Evolutionary conservation across 2,113 vertebrate species (phyloP), one percentile per base, ranked within the genome.

Genomic region (Ammospiza caudacuta): DNA sequence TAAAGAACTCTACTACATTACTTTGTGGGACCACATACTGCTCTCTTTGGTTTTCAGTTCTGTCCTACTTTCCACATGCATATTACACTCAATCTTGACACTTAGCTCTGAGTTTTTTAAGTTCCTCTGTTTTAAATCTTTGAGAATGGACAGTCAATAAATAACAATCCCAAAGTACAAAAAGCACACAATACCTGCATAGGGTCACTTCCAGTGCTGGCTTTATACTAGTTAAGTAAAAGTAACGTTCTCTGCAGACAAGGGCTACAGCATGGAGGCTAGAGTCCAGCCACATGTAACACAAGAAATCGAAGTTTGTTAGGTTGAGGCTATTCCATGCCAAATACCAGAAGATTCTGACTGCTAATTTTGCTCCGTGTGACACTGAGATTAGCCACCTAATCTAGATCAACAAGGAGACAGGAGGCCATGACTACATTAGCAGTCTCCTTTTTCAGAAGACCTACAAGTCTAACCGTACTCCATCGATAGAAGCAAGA

Each of bases 271-370:
- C 52, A 79, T 19, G 54, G 41, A 89, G 44, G 21, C 49, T 87
- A 12, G 94, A 95, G 79, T 97, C 68, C 91, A 95, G 91, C 49
- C 87, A 92, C 87, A 68, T 8, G 21, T 15, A 73, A 64, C 2
- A 4, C 22, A 82, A 16, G 25, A 79, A 86, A 82, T 51, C 15
- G 5, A 90, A 93, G 83, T 74, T 87, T 46, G 61, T 39, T 18
- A 73, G 7, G 11, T 49, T 24, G 14, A 84, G 31, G 8, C 14
- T 75, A 16, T 43, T 39, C 33, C n/a, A 35, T 37, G 16, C 9
- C 57, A 77, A 81, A n/a, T 5, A 51, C 2, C 13, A 35, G 39
- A 15, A 44, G 55, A 83, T 67, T 68, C 18, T 24, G 13, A 63
- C 8, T 9, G 19, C 55, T 70, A 20, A 7, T 76, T 66, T 83